Evolutionary conservation across 2,888 invertebrate genomes (phyloP), one percentile per base, ranked within the genome.

Genomic region (Luperina testacea): DNA sequence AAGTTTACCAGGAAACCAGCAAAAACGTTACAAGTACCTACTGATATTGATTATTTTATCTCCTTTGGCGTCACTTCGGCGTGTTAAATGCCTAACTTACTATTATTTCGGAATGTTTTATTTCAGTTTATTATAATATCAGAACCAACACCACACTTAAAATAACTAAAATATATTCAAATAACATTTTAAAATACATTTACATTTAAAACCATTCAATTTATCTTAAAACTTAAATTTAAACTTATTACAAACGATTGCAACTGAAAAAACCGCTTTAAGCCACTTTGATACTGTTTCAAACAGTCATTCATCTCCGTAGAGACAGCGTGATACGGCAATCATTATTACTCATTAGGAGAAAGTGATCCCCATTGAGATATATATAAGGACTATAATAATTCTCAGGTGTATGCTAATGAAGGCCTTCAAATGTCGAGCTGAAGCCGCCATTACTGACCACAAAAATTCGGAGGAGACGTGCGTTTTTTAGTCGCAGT

Each of bases 381-480:
- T 63, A 90, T 87, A 90, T 90, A 87, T 91, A 89, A 90, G 87
- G 82, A 87, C 83, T 88, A 89, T 91, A 90, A 90, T 90, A 90
- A 89, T 87, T 81, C 88, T 90, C 90, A 91, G 91, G 90, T 91
- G 89, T 90, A 91, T 89, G 83, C 83, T 87, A 90, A 91, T 90
- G 84, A 87, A 83, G 81, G 77, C 85, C 78, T 88, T 87, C 81
- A 77, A 80, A 81, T 85, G 88, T 86, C 80, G 77, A 75, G 78
- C 75, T 82, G 68, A 57, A n/a, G n/a, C 80, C 42, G 63, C 68
- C 82, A 82, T 89, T 85, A 86, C 86, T 68, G 80, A 78, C 80
- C 75, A 81, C 74, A 81, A 83, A 82, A 78, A 75, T 83, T 68
- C n/a, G 13, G 71, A n/a, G 32, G 42, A 73, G 61, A 71, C 38